Evolutionary conservation across 2,888 invertebrate species (phyloP).

Genomic region (Gastracanthus pulcherrimus): DNA sequence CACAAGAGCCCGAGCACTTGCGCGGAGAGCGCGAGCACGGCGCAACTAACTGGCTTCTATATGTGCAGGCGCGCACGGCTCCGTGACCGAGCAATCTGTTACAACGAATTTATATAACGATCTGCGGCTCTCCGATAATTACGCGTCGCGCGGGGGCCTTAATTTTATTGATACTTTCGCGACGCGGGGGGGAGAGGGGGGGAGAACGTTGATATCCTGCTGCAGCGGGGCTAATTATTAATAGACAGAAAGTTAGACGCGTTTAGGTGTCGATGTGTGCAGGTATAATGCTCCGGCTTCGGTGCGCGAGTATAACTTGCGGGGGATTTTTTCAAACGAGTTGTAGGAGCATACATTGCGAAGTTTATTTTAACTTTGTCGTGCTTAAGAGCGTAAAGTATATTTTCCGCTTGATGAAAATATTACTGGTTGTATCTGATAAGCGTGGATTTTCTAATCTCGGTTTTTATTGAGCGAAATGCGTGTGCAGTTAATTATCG

Average conservation of each 20-base stretch:
- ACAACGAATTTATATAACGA: constrained; percentile 45
- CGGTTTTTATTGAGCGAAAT: neutral
- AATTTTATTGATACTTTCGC: constrained; percentile 36
- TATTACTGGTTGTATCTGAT: too few species aligned
- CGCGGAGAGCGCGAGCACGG: neutral
- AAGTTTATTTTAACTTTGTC: too few species aligned
- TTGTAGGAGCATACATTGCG: neutral
- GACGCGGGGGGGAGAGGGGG: neutral
- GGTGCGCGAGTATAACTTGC: neutral
- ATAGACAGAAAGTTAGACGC: constrained; percentile 13
- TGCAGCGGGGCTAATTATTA: constrained; percentile 24
- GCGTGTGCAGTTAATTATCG: too few species aligned
- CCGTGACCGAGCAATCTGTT: constrained; percentile 10
- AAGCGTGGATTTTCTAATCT: neutral
- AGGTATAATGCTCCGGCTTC: neutral
- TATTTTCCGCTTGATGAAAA: too few species aligned
- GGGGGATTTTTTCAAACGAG: too few species aligned
- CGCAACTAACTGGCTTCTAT: neutral
- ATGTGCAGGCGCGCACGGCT: neutral
- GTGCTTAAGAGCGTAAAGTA: too few species aligned
- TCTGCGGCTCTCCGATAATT: constrained; percentile 23
- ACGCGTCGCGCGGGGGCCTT: neutral
- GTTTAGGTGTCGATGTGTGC: neutral
- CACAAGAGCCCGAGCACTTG: too few species aligned
- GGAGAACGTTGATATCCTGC: neutral